Percentiles rank a stretch among this genome's conserved stretches.
Evolutionary conservation across 2,888 invertebrate genomes (phyloP).

Genomic region (Sympetrum striolatum): DNA sequence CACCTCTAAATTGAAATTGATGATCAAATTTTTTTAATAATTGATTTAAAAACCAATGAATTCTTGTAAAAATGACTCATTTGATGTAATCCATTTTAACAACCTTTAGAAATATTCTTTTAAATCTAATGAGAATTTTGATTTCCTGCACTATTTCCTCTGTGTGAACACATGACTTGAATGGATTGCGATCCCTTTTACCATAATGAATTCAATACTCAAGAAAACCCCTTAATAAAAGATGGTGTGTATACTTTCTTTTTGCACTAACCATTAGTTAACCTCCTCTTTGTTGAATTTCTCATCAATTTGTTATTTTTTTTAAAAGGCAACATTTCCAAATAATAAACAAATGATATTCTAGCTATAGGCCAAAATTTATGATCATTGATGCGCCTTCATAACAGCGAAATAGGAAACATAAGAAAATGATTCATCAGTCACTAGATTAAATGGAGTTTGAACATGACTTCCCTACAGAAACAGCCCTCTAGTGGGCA

Average conservation of each 20-base stretch:
- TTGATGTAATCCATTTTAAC: background rate
- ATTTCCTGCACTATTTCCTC: background rate
- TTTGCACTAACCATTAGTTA: background rate
- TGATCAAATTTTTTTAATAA: background rate
- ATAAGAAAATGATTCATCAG: slow-evolving; percentile 25
- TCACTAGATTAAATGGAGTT: slow-evolving; percentile 35
- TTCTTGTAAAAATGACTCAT: background rate
- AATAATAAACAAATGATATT: background rate
- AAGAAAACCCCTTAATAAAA: background rate
- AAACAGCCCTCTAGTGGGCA: slow-evolving; percentile 32
- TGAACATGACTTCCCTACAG: slow-evolving; percentile 23
- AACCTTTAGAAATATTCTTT: background rate
- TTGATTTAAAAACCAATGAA: background rate
- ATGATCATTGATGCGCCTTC: background rate
- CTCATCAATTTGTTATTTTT: background rate
- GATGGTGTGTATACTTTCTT: background rate
- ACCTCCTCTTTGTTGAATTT: background rate
- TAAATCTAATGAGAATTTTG: background rate
- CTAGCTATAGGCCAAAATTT: background rate
- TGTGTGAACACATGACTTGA: slow-evolving; percentile 13
- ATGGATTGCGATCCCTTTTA: background rate
- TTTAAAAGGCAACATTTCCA: slow-evolving; percentile 15
- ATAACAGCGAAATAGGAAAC: slow-evolving; percentile 2
- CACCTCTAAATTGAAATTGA: no score
- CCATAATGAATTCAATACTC: background rate